These are phyloP conservation scores for Thymelicus acteon DNA, from an alignment of 2,888 invertebrate species.

Conservation along the genomic window DNA sequence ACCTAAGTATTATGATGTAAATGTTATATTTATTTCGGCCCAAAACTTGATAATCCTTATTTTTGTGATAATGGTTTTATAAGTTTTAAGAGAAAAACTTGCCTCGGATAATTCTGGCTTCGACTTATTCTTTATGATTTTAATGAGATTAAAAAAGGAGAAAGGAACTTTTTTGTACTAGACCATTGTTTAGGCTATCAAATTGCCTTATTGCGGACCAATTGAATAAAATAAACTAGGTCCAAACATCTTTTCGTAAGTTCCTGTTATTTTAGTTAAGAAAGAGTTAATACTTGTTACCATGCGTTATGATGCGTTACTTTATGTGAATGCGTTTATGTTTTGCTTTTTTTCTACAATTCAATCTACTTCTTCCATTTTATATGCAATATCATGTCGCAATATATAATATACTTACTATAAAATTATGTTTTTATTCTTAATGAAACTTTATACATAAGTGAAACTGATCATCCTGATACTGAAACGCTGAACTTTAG, in stretches of 20 bases:
- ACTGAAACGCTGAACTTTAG: conserved; percentile 16
- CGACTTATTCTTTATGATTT: not conserved
- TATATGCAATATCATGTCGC: conserved; percentile 9
- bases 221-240: conserved; percentile 52
- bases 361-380: conserved; percentile 28
- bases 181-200: conserved; percentile 39
- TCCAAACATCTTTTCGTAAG: conserved; percentile 34
- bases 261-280: not conserved
- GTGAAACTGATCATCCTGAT: conserved; percentile 44
- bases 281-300: not conserved
- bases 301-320: not conserved
- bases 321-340: not conserved
- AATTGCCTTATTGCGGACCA: conserved; percentile 79
- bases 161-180: conserved; percentile 10
- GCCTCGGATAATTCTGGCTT: conserved; percentile 7
- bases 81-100: not conserved
- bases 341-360: conserved; percentile 1
- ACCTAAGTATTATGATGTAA: not conserved
- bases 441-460: conserved; percentile 52
- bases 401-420: conserved; percentile 5
- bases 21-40: not conserved
- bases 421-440: conserved; percentile 18
- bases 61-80: not conserved
- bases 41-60: not conserved
- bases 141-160: not conserved